Evolutionary conservation across 2,888 invertebrate genomes (phyloP).

Genomic region (Monoplex corrugatus): DNA sequence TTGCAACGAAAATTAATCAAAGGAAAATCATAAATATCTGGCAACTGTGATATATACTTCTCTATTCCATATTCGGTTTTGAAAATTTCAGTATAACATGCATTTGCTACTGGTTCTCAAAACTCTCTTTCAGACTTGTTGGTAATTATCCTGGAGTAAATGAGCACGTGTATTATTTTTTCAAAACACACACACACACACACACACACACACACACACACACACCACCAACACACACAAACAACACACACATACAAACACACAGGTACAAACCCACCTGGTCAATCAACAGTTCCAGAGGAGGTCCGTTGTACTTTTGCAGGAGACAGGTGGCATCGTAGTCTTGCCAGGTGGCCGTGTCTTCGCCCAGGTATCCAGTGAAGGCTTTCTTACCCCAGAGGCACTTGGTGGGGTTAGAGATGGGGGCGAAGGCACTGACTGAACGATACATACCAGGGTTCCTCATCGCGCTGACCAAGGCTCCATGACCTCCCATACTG

Average conservation of each 20-base stretch:
- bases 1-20: no score
- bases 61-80: no score
- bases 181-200: background rate
- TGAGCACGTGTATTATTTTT: no score
- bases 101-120: no score
- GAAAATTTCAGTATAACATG: no score
- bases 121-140: no score
- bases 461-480: slow-evolving; percentile 92
- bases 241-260: no score
- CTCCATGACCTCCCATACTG: slow-evolving; percentile 99
- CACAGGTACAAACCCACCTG: slow-evolving; percentile 85
- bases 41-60: no score
- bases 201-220: background rate
- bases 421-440: slow-evolving; percentile 97
- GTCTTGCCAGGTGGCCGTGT: slow-evolving; percentile 82
- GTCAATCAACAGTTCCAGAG: slow-evolving; percentile 92
- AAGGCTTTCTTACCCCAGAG: slow-evolving; percentile 95
- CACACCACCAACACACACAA: background rate
- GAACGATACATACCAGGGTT: slow-evolving; percentile 91
- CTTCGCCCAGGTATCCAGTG: slow-evolving; percentile 85
- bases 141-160: no score
- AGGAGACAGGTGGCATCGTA: slow-evolving; percentile 95
- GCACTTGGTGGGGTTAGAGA: slow-evolving; percentile 92
- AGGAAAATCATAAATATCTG: no score
- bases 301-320: slow-evolving; percentile 91